A percentile compares a stretch with the other conserved stretches of the same genome.
Conservation (phyloP, 2,113 vertebrate genomes). For the Heloderma charlesbogerti region DNA sequence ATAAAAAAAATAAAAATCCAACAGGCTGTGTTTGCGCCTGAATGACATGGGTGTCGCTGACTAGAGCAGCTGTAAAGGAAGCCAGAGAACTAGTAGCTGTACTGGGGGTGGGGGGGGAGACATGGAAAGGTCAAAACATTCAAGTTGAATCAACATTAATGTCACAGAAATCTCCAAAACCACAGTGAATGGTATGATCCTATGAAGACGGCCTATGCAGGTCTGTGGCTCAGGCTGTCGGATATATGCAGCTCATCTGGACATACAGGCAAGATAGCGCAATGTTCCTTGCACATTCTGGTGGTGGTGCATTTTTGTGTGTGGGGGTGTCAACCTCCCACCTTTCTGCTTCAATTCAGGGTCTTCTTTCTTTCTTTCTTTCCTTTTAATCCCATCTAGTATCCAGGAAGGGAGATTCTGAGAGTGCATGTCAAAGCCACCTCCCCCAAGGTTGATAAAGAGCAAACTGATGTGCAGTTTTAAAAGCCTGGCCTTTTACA, state of each 20-base stretch:
- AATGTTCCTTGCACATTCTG: not conserved
- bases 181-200: not conserved
- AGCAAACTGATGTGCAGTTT: not conserved
- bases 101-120: not conserved
- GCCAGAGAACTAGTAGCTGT: conserved; percentile 8
- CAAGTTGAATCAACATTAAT: conserved; percentile 18
- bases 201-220: not conserved
- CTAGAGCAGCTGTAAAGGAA: not conserved
- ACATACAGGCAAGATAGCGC: not conserved
- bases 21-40: conserved; percentile 41
- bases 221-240: not conserved
- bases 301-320: no score
- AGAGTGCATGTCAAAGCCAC: not conserved
- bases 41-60: conserved; percentile 35
- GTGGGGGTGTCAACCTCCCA: not conserved
- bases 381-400: not conserved
- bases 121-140: not conserved
- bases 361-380: not conserved
- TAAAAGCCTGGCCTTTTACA: not conserved
- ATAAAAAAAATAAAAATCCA: conserved; percentile 38
- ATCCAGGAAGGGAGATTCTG: not conserved
- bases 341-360: not conserved
- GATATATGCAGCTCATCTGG: rapidly evolving
- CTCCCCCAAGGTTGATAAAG: not conserved
- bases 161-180: not conserved